Evolutionary conservation across 2,113 vertebrate genomes (phyloP).

Genomic region (Hippocampus guttulatus): DNA sequence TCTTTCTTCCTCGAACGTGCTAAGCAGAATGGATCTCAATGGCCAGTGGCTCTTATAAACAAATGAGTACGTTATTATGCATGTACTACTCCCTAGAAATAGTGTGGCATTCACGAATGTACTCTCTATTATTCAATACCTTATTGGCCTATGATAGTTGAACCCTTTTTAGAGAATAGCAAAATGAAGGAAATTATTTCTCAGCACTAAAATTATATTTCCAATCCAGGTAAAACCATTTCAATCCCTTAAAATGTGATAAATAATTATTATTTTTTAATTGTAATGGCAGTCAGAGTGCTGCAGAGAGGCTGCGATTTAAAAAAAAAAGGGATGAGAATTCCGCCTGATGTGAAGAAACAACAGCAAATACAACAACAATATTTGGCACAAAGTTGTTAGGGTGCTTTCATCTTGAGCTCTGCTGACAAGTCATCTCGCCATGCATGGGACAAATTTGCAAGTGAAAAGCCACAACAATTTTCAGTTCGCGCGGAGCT

Average conservation of each 20-base stretch:
- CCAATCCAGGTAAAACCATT: no score
- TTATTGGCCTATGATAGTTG: not conserved
- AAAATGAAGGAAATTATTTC: not conserved
- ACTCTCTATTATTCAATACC: not conserved
- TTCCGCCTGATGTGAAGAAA: constrained; percentile 8
- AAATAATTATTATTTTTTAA: not conserved
- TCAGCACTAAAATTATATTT: not conserved
- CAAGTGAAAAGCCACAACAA: constrained; percentile 19
- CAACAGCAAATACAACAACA: constrained; percentile 7
- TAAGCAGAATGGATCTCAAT: not conserved
- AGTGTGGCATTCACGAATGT: not conserved
- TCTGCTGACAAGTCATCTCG: constrained; percentile 20
- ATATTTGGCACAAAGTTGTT: constrained; percentile 5
- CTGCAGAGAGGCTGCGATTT: not conserved
- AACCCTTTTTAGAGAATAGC: not conserved
- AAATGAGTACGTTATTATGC: not conserved
- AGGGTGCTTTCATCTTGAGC: constrained; percentile 8
- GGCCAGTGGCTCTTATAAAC: not conserved
- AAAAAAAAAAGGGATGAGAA: not conserved
- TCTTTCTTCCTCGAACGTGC: not conserved
- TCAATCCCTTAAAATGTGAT: not conserved
- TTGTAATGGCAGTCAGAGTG: not conserved
- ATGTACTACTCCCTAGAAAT: not conserved
- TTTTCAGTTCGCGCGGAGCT: constrained; percentile 2
- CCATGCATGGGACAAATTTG: constrained; percentile 11